Evolutionary conservation across 1,140 invertebrate genomes (phyloP).

Genomic region (Plodia interpunctella): DNA sequence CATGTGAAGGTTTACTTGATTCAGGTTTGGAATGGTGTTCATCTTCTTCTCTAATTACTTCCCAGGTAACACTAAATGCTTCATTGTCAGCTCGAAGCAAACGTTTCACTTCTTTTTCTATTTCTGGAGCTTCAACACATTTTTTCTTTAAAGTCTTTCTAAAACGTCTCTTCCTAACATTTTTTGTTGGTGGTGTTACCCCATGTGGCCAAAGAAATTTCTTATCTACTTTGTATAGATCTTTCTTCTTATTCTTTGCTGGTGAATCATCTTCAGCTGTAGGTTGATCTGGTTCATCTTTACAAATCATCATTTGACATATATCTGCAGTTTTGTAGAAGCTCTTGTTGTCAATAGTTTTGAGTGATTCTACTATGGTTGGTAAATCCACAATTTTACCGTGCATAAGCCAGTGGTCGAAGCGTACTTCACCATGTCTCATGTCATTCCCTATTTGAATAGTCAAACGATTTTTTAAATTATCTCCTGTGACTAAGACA

Average conservation of each 20-base stretch:
- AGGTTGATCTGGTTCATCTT: constrained; percentile 89
- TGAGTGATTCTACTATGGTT: constrained; percentile 94
- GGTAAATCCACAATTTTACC: constrained; percentile 95
- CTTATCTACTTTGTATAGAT: constrained; percentile 94
- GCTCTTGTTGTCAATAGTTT: constrained; percentile 97
- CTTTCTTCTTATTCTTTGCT: constrained; percentile 93
- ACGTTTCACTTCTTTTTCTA: constrained; percentile 97
- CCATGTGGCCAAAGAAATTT: constrained; percentile 96
- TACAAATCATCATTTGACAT: constrained; percentile 94
- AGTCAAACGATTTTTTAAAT: constrained; percentile 90
- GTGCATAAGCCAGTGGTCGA: constrained; percentile 93
- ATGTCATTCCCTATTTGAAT: constrained; percentile 95
- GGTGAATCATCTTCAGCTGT: constrained; percentile 88
- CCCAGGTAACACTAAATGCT: constrained; percentile 93
- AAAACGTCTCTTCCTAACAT: constrained; percentile 94
- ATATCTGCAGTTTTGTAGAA: constrained; percentile 99
- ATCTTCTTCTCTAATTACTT: constrained; percentile 95
- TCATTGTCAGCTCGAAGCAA: constrained; percentile 94
- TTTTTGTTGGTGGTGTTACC: constrained; percentile 95
- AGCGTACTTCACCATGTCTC: constrained; percentile 91
- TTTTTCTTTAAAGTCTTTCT: constrained; percentile 98
- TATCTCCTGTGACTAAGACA: constrained; percentile 84
- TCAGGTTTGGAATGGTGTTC: constrained; percentile 79
- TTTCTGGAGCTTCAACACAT: constrained; percentile 97
- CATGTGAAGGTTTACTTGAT: constrained; percentile 62